phyloP scores from a whole-genome alignment of 2,797 vertebrate genomes.

The Karalla daura region DNA sequence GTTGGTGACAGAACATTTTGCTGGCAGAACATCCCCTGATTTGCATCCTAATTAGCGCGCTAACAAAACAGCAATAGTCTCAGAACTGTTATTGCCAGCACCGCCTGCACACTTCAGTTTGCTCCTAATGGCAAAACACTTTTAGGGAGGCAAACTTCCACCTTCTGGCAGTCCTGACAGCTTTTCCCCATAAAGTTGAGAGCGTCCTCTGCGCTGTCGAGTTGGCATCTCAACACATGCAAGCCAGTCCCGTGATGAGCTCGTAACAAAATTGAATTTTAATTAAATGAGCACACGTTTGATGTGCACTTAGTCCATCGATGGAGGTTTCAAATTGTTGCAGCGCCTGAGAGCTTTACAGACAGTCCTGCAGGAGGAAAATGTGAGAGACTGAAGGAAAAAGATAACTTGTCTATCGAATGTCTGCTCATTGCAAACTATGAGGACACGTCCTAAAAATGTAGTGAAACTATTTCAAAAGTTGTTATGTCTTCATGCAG shows the following conservation, averaged over 20 bases:
- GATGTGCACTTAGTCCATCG: background rate
- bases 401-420: too few species aligned
- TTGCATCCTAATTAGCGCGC: slow-evolving; percentile 67
- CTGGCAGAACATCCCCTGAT: slow-evolving; percentile 61
- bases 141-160: slow-evolving; percentile 42
- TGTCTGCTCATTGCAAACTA: background rate
- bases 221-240: background rate
- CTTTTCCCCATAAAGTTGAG: background rate
- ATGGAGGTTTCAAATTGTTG: background rate
- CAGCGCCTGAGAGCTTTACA: background rate
- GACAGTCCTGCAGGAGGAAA: background rate
- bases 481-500: too few species aligned
- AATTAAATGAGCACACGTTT: slow-evolving; percentile 9
- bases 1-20: slow-evolving; percentile 59
- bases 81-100: slow-evolving; percentile 39
- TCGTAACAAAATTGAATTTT: background rate
- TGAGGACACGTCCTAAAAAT: too few species aligned
- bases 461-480: too few species aligned
- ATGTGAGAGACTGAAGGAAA: too few species aligned
- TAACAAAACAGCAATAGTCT: slow-evolving; percentile 46
- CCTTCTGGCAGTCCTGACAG: slow-evolving; percentile 5
- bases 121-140: slow-evolving; percentile 31
- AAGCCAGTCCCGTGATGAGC: background rate
- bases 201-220: background rate
- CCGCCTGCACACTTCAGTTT: slow-evolving; percentile 29